Evolutionary conservation across 1,140 invertebrate species (phyloP), one percentile per base, ranked within the genome.

Genomic region (Leptoteleia sp.): DNA sequence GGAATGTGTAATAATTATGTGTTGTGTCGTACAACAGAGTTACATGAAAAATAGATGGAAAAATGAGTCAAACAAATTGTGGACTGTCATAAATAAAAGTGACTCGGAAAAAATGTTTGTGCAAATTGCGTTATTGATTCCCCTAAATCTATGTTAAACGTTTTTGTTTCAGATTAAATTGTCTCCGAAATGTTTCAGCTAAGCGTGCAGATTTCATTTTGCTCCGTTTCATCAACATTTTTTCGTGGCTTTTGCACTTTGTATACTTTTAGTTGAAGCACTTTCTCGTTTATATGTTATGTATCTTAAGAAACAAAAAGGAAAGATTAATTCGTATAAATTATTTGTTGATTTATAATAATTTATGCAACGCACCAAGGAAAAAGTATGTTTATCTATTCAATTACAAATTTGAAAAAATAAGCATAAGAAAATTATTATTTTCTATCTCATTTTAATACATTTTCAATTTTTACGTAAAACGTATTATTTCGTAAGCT

Each of bases 1-100:
- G 45, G 35, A 40, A 65, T 65, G 47, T 33, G 48, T 55, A 29
- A 13, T 67, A 65, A 9, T 43, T 43, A 50, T 40, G 15, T 50
- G 45, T 64, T 31, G 38, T 22, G 31, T 40, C 31, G 6, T 40
- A 31, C 22, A 31, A 64, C 42, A 40, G 25, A 37, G 22, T 64
- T 35, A 33, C 15, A 15, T 7, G 22, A 25, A 67, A 55, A 54
- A 38, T 2, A 13, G 17, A 13, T 25, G 12, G 1, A 19, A 42
- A 33, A 31, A 64, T 25, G 22, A 6, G 22, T 25, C 22, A 3
- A 6, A 25, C 3, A 3, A 3, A 25, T 6, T 6, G 22, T 25
- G 22, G 22, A 25, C 22, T 25, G n/a, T n/a, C n/a, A 25, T 25
- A 25, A 65, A 65, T 65, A 65, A 65, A 65, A 65, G 5, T 31